Evolutionary conservation across 1,140 invertebrate species (phyloP), one percentile per base, ranked within the genome.

Genomic region (Patella vulgata): DNA sequence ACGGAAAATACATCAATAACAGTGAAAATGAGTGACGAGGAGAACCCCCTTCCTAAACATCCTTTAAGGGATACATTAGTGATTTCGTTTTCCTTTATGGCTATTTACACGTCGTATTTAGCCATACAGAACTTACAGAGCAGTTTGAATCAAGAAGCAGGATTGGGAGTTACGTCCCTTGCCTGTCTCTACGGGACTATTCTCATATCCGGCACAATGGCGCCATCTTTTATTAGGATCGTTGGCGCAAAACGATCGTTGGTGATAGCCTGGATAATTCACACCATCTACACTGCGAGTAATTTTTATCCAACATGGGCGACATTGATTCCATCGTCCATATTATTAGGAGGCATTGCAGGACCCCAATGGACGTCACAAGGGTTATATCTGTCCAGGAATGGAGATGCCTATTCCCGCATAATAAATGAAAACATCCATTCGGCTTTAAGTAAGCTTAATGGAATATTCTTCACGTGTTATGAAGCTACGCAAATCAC

Each of bases 271-370:
- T 71, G 64, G 59, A 25, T 70, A 1, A 56, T 56, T 11, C 67
- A 72, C 50, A 23, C 63, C 12, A 19, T 79, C 0, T 79, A 73
- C 64, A 68, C 66, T 9, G 30, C 55, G 43, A 60, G 65, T 53
- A 92, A 91, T 1, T 74, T 71, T 53, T 68, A 71, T 58, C 62
- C 74, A 3, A 71, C 67, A 14, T 78, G 59, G 50, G 55, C 53
- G 28, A 75, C 74, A 6, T 57, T 73, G 12, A 58, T 73, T n/a
- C 66, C 70, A 6, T 48, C 66, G 4, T 71, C 74, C 8, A 51
- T 67, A 25, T 54, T 74, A 5, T 52, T 74, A 2, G 71, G 71
- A 6, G 62, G 58, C 12, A 53, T 69, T 19, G 62, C 68, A 0
- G 71, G 68, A 6, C 64, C 66, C 33, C 52, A 71, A 56, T 74